These are phyloP conservation scores for Mastomys coucha DNA, from an alignment of 2,113 vertebrate species.

Conservation along the genomic window DNA sequence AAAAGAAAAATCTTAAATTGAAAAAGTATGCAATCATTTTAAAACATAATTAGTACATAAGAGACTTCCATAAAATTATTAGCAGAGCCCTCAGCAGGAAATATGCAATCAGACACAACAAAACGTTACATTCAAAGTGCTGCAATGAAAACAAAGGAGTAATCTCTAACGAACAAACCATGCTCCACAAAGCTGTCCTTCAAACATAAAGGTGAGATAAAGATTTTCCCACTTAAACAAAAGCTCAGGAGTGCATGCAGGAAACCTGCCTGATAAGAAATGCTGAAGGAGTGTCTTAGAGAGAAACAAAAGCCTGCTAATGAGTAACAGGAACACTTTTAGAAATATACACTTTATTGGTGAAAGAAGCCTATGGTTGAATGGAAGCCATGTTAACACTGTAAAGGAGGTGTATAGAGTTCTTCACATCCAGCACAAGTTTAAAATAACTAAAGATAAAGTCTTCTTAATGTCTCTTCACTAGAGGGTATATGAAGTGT, in stretches of 20 bases:
- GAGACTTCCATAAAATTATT: not conserved
- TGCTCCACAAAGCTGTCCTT: not conserved
- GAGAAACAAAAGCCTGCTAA: not conserved
- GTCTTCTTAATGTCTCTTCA: not conserved
- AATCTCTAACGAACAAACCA: not conserved
- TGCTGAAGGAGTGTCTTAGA: not conserved
- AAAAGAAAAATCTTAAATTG: not conserved
- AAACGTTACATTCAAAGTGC: not conserved
- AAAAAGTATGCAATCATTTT: not conserved
- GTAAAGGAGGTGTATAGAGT: not conserved
- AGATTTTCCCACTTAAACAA: not conserved
- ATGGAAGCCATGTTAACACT: not conserved
- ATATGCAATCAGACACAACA: not conserved
- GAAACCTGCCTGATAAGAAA: not conserved
- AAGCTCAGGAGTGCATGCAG: not conserved
- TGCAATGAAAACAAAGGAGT: not conserved
- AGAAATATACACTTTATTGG: not conserved
- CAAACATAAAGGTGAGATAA: not conserved
- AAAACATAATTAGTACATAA: not conserved
- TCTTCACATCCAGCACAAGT: not conserved
- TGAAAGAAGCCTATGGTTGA: not conserved
- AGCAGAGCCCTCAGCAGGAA: not conserved
- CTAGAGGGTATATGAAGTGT: not conserved
- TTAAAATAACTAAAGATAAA: not conserved
- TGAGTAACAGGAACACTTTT: not conserved